Conservation (phyloP, 2,888 invertebrate species). For the Microctonus brassicae region DNA sequence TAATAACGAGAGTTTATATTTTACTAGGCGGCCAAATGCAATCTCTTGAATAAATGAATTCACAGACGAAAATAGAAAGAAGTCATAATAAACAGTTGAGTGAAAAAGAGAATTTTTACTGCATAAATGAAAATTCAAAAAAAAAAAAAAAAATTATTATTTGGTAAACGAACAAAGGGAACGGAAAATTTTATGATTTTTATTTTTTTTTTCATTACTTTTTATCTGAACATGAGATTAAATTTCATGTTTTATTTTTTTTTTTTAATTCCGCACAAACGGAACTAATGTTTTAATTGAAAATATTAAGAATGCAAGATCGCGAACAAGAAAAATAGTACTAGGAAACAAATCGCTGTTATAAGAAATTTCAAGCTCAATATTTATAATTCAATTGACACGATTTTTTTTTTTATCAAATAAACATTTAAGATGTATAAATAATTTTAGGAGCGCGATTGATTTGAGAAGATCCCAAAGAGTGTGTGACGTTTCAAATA, state of each 20-base stretch:
- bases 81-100: not conserved
- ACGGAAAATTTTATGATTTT: not conserved
- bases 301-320: too few species aligned
- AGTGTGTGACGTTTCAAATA: not conserved
- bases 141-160: not conserved
- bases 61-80: not conserved
- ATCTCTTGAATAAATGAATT: constrained; percentile 35
- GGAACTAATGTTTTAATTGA: too few species aligned
- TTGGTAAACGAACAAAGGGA: not conserved
- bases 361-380: not conserved
- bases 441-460: not conserved
- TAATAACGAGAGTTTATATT: constrained; percentile 49
- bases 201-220: not conserved
- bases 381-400: not conserved
- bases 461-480: constrained; percentile 10
- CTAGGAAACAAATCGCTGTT: not conserved
- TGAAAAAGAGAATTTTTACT: not conserved
- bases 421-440: not conserved
- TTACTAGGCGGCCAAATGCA: constrained; percentile 53
- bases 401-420: not conserved
- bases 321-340: not conserved
- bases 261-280: too few species aligned
- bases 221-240: too few species aligned
- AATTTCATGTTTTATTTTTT: not conserved
- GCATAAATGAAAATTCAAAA: too few species aligned